Percentiles rank a stretch among this genome's conserved stretches.
Evolutionary conservation across 2,888 invertebrate genomes (phyloP).

Genomic region (Himalopsyche tibetana): DNA sequence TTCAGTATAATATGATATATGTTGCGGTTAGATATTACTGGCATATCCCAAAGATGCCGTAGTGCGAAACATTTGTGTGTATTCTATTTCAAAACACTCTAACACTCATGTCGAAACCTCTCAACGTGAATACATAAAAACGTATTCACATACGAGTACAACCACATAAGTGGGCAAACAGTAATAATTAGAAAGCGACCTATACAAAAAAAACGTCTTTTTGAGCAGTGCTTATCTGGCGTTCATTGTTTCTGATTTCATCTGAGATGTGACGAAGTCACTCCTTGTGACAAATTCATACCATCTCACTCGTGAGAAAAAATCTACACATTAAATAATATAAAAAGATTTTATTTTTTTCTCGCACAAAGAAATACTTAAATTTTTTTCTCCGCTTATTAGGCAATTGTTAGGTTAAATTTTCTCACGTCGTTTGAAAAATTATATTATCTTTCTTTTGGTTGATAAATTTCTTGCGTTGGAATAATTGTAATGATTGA

Average conservation of each 20-base stretch:
- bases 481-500: not conserved
- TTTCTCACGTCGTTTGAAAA: constrained; percentile 3
- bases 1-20: too few species aligned
- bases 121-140: not conserved
- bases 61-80: too few species aligned
- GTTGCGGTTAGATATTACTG: too few species aligned
- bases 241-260: not conserved
- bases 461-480: not conserved
- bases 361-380: constrained; percentile 16
- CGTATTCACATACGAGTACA: not conserved
- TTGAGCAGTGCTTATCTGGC: not conserved
- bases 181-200: constrained; percentile 27
- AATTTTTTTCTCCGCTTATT: not conserved
- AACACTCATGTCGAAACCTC: constrained; percentile 5
- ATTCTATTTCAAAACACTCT: too few species aligned
- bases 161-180: constrained; percentile 20
- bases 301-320: constrained; percentile 7
- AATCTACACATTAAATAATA: not conserved
- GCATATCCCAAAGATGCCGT: too few species aligned
- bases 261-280: not conserved
- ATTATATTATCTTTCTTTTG: not conserved
- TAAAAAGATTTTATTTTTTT: not conserved
- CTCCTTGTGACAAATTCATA: not conserved
- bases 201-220: not conserved
- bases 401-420: constrained; percentile 2